Base-by-base conservation (phyloP, 2,113 vertebrate species). In the Melanostigma gelatinosum region DNA sequence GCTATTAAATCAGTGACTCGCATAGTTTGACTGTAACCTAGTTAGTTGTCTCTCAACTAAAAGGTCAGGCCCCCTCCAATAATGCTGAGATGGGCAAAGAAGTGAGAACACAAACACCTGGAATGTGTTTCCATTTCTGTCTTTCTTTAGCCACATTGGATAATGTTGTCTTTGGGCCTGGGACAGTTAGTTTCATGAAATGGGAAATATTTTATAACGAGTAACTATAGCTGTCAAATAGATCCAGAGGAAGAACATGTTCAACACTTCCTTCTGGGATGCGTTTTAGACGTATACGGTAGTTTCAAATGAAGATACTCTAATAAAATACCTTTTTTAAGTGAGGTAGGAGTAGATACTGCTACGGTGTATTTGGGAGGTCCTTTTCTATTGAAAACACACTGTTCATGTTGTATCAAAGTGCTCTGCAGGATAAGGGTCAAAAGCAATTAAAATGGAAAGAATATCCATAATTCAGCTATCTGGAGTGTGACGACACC, bases 381-480 rank as follows among this genome's bases (percentile, higher is more conserved):
- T 34, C 34, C 34, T 34, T 34, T 44, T 72, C 38, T 15, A 84
- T 75, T 78, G 32, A 48, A 60, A 73, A 61, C 9, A 1, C 0
- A 3, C 15, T 75, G 34, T 61, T 61, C 8, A 74, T 24, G 42
- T 36, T 52, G 4, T 72, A 48, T 83, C 34, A 73, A 70, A 76
- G 27, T 11, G 24, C 65, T 77, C 42, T 52, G 18, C 69, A 62
- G 75, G 69, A 85, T 79, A 71, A 73, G 38, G 72, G 62, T 61
- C 65, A 80, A 68, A 88, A 71, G 64, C 58, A 72, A 70, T 50
- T 42, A 79, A 58, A 50, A 71, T 48, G 27, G 34, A 73, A 82
- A 82, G 85, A 87, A 62, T 86, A 87, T 85, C 77, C 76, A 88
- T 90, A 93, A 93, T 91, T 93, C 86, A 89, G 86, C 89, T n/a